These are phyloP conservation scores for Charaxes varanes DNA, from an alignment of 1,140 invertebrate species.

Conservation along the genomic window DNA sequence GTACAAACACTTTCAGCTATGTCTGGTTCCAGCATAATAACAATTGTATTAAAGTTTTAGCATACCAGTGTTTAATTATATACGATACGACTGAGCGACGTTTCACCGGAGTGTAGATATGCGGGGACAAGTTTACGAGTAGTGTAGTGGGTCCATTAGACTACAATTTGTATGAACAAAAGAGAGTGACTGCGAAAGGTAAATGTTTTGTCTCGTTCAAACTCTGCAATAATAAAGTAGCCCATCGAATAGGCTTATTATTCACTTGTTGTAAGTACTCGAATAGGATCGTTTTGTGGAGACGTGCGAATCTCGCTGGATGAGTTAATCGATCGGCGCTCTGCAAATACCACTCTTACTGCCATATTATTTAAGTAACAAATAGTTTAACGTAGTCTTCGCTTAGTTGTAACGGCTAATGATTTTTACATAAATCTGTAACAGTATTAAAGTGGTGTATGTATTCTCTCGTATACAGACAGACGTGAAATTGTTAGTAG, in stretches of 20 bases:
- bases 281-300: constrained; percentile 31
- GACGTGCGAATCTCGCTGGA: constrained; percentile 53
- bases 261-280: constrained; percentile 29
- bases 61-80: too few relatives aligned
- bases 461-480: constrained; percentile 53
- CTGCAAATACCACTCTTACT: constrained; percentile 67
- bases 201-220: constrained; percentile 18
- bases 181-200: constrained; percentile 21
- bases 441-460: constrained; percentile 71
- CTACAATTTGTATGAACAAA: constrained; percentile 12
- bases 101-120: too few relatives aligned
- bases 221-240: constrained; percentile 25
- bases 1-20: too few relatives aligned
- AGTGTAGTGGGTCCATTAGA: too few relatives aligned
- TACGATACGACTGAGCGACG: too few relatives aligned
- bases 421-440: constrained; percentile 50
- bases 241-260: constrained; percentile 61
- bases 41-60: too few relatives aligned
- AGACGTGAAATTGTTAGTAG: constrained; percentile 47
- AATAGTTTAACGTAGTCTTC: constrained; percentile 57
- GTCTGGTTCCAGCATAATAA: too few relatives aligned
- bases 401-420: constrained; percentile 61
- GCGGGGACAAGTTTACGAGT: too few relatives aligned
- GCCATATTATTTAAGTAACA: constrained; percentile 67
- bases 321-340: constrained; percentile 36